Evolutionary conservation across 2,113 vertebrate genomes (phyloP), one percentile per base, ranked within the genome.

Genomic region (Prunella fulvescens): DNA sequence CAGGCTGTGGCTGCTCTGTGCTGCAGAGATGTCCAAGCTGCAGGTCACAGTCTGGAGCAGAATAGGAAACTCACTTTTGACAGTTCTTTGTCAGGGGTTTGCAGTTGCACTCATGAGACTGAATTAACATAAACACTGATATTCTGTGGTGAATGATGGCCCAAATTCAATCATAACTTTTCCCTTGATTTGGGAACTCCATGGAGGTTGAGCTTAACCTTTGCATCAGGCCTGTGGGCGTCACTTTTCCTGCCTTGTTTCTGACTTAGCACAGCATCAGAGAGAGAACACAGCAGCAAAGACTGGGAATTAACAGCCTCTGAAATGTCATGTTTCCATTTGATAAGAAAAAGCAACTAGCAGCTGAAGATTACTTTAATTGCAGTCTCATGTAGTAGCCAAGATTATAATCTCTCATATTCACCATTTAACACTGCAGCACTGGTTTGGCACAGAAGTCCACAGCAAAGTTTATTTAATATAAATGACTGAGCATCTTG

Each of bases 341-440:
- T 83, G 58, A 73, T 50, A 81, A 83, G 33, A 51, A 44, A 92
- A 87, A 47, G 25, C 23, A 71, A 23, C 89, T 67, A 53, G 37
- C 15, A 54, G 33, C 10, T 83, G 77, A 77, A 80, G 53, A 50
- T 80, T 4, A 88, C 88, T 92, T 96, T 92, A 94, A 77, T 73
- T 95, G 69, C 20, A 94, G 50, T 93, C 74, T 66, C 80, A 71
- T 92, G 95, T 96, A 88, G 48, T 20, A 87, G 56, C 57, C 67
- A 94, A 78, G 37, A 53, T 83, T 19, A 56, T 79, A 92, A 92
- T 79, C 23, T 69, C 61, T 88, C 29, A 35, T 62, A 74, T 54
- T 87, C 72, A 56, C 51, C 69, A 54, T 53, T 91, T 76, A 89
- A 88, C 57, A 28, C 33, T 29, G 15, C 28, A 67, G 25, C 0